These are phyloP conservation scores for Todiramphus saurophagus DNA, from an alignment of 2,113 vertebrate species.

Conservation along the genomic window DNA sequence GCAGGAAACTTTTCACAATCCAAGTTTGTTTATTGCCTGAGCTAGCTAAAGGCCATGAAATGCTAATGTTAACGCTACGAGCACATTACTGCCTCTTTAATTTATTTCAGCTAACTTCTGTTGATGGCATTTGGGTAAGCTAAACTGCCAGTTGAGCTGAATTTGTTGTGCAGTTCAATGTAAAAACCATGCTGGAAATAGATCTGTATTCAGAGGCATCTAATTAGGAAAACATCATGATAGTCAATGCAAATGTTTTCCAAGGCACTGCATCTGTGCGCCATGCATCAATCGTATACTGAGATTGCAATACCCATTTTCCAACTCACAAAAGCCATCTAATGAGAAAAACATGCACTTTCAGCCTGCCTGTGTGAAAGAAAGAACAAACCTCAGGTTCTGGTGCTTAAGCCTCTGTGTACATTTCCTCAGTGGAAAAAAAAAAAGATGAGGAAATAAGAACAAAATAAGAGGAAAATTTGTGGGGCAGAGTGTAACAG, in stretches of 20 bases:
- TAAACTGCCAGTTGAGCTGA: slow-evolving; percentile 48
- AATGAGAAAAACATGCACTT: not conserved
- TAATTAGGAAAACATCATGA: slow-evolving; percentile 65
- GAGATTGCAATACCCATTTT: slow-evolving; percentile 19
- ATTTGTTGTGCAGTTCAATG: slow-evolving; percentile 46
- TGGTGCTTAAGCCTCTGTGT: not conserved
- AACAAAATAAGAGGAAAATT: not conserved
- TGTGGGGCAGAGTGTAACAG: not conserved
- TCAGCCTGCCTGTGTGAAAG: not conserved
- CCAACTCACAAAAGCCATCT: not conserved
- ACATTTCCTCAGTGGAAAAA: not conserved
- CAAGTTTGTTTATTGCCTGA: slow-evolving; percentile 43
- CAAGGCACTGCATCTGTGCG: slow-evolving; percentile 47
- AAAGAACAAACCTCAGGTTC: not conserved
- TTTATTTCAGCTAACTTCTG: slow-evolving; percentile 57
- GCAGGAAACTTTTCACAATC: not conserved
- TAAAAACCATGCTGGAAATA: slow-evolving; percentile 17
- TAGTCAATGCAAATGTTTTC: slow-evolving; percentile 47
- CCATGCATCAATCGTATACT: not conserved
- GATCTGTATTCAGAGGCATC: slow-evolving; percentile 33
- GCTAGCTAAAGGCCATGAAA: slow-evolving; percentile 44
- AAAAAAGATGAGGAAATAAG: not conserved
- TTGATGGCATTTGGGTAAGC: slow-evolving; percentile 61
- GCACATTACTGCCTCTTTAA: slow-evolving; percentile 68
- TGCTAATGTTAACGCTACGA: slow-evolving; percentile 48